Conservation (phyloP, 2,113 vertebrate species). For the Coregonus clupeaformis region DNA sequence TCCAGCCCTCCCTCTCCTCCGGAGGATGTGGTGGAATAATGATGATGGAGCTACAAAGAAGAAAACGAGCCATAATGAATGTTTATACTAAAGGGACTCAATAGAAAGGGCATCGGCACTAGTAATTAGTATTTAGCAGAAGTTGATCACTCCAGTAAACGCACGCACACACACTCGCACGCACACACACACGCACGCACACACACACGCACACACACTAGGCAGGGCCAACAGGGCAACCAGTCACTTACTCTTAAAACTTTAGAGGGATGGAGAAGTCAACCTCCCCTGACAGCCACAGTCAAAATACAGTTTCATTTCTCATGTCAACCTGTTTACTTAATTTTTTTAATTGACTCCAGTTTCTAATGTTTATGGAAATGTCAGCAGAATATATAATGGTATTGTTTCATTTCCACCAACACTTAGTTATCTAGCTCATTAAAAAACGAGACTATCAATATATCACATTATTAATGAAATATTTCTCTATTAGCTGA, state of each 20-base stretch:
- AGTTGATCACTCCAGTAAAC: constrained; percentile 59
- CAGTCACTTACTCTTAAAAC: constrained; percentile 62
- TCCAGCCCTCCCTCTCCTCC: constrained; percentile 68
- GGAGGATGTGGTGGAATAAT: constrained; percentile 73
- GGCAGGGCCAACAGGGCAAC: constrained; percentile 53
- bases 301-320: constrained; percentile 67
- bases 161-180: not conserved
- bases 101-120: constrained; percentile 79
- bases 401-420: not conserved
- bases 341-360: constrained; percentile 68
- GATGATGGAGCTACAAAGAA: constrained; percentile 76
- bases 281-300: constrained; percentile 63
- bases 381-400: constrained; percentile 54
- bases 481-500: constrained; percentile 16
- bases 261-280: constrained; percentile 48
- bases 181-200: not conserved
- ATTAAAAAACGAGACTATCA: constrained; percentile 4
- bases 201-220: constrained; percentile 18
- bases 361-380: constrained; percentile 47
- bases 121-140: constrained; percentile 80
- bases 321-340: constrained; percentile 69
- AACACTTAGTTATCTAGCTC: constrained; percentile 28
- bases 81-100: constrained; percentile 82
- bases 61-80: constrained; percentile 76
- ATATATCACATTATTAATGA: not conserved